Conservation (phyloP, 1,140 invertebrate genomes). For the Ceratitis capitata region DNA sequence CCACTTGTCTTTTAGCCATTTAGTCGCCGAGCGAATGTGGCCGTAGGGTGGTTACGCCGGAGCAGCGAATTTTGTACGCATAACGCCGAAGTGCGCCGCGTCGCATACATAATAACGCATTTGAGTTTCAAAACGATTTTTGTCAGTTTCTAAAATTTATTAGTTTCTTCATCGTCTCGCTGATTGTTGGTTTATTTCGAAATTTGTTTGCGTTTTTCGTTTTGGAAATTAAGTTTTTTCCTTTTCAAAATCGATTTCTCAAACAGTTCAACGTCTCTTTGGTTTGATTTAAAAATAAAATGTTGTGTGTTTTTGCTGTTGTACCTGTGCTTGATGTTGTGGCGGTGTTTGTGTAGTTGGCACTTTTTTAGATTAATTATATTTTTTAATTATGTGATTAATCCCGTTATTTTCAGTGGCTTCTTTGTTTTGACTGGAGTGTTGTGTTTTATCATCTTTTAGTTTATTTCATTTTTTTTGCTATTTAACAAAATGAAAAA, state of each 20-base stretch:
- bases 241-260: neutral
- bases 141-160: neutral
- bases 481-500: neutral
- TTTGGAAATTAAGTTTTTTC: neutral
- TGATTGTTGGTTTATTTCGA: neutral
- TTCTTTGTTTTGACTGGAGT: neutral
- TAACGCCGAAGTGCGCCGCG: neutral
- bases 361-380: neutral
- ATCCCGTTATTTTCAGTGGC: neutral
- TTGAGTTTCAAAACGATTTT: neutral
- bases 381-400: neutral
- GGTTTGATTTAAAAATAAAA: neutral
- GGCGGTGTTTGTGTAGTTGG: neutral
- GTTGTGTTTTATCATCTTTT: neutral
- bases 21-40: neutral
- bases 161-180: neutral
- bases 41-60: constrained; percentile 6
- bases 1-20: neutral
- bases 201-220: neutral
- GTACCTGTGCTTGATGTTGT: neutral
- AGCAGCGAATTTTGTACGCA: neutral
- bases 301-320: neutral
- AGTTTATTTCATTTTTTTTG: neutral
- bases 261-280: neutral
- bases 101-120: neutral